Base-by-base conservation (phyloP, 2,888 invertebrate genomes). In the Eupithecia subumbrata region DNA sequence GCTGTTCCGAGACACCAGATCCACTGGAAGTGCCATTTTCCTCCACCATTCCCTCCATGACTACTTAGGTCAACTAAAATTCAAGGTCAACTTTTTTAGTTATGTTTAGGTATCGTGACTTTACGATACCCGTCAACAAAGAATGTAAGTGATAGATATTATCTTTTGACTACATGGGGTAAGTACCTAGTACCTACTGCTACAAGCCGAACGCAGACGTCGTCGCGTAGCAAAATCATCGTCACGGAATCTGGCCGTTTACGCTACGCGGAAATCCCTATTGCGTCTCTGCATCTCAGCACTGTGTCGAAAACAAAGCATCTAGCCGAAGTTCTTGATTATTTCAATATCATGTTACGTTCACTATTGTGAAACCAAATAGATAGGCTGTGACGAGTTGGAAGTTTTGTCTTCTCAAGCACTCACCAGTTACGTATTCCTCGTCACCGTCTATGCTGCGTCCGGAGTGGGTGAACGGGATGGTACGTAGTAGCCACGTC, bases 361-460 rank as follows among this genome's bases (percentile, higher is more conserved):
- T 92, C 85, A 91, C 89, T 90, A 89, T 89, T 91, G 91, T 91
- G 89, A 92, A 89, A 88, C 87, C 89, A 90, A 91, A 91, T 91
- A 88, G 88, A 89, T 87, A 89, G 92, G 90, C 91, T 92, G 91
- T 94, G 94, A 95, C 94, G 94, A 93, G 89, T 93, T 91, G 92
- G 91, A 93, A 94, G 93, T 93, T 91, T 91, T 89, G 94, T 93
- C 94, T 94, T 93, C 93, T 90, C 91, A 91, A 96, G 96, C 96
- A 97, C 97, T 97, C 97, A 97, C 97, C 97, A 96, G 97, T 97
- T 98, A 97, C 97, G 97, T 97, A 97, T 97, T 97, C 97, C 97
- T 97, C 97, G 97, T 98, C 97, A 97, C 97, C 97, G 97, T 97
- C 96, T 97, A 97, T 97, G 97, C 97, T 97, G 97, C 97, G 96